Percentiles rank a stretch among this genome's conserved stretches.
These are phyloP conservation scores for Amphipoea oculea DNA, from an alignment of 2,888 invertebrate species.

Conservation along the genomic window DNA sequence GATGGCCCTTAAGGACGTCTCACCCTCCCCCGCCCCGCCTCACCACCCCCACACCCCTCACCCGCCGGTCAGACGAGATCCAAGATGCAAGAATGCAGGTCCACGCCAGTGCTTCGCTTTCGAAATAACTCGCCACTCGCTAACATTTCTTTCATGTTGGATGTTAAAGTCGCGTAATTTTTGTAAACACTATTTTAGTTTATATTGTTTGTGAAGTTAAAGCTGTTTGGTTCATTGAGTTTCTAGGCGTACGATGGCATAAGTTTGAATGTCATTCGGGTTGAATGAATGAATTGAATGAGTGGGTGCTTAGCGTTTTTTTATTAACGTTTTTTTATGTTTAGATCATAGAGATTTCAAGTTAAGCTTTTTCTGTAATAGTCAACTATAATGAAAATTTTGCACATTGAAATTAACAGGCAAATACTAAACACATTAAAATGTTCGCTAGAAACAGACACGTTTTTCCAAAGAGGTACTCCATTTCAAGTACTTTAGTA, in stretches of 20 bases:
- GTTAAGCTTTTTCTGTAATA: too few relatives aligned
- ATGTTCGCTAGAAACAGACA: not conserved
- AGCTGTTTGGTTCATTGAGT: not conserved
- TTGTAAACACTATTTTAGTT: conserved; percentile 48
- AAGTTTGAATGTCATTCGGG: not conserved
- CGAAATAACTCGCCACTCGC: conserved; percentile 82
- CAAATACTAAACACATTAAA: not conserved
- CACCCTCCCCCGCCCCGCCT: conserved; percentile 22
- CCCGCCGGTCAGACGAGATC: conserved; percentile 85
- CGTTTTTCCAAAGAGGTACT: not conserved
- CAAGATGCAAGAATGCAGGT: conserved; percentile 86
- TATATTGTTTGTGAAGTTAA: not conserved
- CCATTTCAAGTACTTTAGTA: not conserved
- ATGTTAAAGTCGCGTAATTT: conserved; percentile 42
- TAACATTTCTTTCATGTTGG: conserved; percentile 76
- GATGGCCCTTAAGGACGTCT: conserved; percentile 65
- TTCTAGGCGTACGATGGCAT: not conserved
- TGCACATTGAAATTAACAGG: not conserved
- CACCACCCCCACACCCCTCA: conserved; percentile 67
- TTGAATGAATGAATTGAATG: conserved; percentile 8
- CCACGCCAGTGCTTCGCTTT: conserved; percentile 82
- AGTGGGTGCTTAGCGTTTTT: not conserved
- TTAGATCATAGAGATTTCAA: not conserved
- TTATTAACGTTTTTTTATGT: not conserved
- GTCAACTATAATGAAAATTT: not conserved